These are phyloP conservation scores for Boleophthalmus pectinirostris DNA, from an alignment of 2,113 vertebrate genomes.

Conservation along the genomic window DNA sequence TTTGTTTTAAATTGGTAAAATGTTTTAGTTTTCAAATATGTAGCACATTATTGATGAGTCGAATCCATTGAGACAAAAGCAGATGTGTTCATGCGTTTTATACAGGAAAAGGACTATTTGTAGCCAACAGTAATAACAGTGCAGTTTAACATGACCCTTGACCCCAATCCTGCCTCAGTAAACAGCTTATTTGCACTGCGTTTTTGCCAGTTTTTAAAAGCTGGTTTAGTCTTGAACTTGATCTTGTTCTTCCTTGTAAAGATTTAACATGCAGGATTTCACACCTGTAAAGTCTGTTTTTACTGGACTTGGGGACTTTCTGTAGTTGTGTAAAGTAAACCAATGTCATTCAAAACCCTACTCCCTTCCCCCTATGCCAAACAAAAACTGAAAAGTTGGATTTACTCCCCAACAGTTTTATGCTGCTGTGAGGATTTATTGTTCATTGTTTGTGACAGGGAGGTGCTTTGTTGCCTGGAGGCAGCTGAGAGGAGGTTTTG, in stretches of 20 bases:
- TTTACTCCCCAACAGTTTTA: constrained; percentile 66
- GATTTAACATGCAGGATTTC: constrained; percentile 31
- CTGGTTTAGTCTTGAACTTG: constrained; percentile 52
- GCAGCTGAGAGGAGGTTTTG: constrained; percentile 71
- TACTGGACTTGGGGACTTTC: constrained; percentile 2
- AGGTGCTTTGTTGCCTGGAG: constrained; percentile 74
- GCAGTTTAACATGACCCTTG: constrained; percentile 55
- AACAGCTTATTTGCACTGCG: constrained; percentile 54
- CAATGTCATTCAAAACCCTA: constrained; percentile 4
- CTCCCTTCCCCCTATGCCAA: constrained; percentile 48
- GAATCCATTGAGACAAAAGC: constrained; percentile 30
- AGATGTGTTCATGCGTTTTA: constrained; percentile 27
- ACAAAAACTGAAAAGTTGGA: constrained; percentile 68
- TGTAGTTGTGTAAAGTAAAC: constrained; percentile 21
- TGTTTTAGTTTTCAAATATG: constrained; percentile 24
- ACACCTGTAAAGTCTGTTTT: constrained; percentile 22
- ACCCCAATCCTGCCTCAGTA: constrained; percentile 55
- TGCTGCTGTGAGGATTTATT: constrained; percentile 74
- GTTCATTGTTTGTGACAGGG: constrained; percentile 78
- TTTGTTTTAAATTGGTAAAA: constrained; percentile 6
- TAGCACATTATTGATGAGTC: constrained; percentile 36
- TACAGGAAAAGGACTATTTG: background rate
- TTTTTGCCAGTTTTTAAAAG: constrained; percentile 19
- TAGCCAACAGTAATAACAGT: constrained; percentile 24
- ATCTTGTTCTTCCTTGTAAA: constrained; percentile 16